phyloP scores from a whole-genome alignment of 2,113 vertebrate genomes.

The Brachypodius melanocephalos region DNA sequence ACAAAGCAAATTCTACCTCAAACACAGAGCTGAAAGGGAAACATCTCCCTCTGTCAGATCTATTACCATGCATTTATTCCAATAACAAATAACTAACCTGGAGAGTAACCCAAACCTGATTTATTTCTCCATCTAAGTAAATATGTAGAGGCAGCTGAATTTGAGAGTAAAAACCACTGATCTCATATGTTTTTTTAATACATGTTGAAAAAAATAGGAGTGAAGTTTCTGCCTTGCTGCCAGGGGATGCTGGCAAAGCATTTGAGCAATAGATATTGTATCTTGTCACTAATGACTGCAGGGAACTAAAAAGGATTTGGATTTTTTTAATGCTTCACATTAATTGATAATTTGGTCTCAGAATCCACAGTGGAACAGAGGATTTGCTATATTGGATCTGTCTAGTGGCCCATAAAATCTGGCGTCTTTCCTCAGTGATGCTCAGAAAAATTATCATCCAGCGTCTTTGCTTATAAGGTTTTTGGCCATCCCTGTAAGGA shows the following conservation, averaged over 20 bases:
- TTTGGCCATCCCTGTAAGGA: background rate
- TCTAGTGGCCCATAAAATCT: slow-evolving; percentile 52
- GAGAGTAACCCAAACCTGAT: slow-evolving; percentile 56
- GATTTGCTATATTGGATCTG: slow-evolving; percentile 59
- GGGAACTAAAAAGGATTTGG: slow-evolving; percentile 55
- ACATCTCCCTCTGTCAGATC: slow-evolving; percentile 56
- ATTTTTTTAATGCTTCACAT: slow-evolving; percentile 62
- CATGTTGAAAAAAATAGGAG: background rate
- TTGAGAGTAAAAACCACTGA: slow-evolving; percentile 48
- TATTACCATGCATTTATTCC: slow-evolving; percentile 45
- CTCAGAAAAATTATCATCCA: slow-evolving; percentile 25
- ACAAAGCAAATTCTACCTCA: slow-evolving; percentile 62
- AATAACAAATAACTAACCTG: slow-evolving; percentile 52
- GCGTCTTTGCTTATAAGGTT: background rate
- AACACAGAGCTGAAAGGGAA: slow-evolving; percentile 38
- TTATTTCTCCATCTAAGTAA: slow-evolving; percentile 55
- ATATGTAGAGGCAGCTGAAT: slow-evolving; percentile 34
- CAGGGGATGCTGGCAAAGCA: slow-evolving; percentile 38
- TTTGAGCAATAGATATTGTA: slow-evolving; percentile 47
- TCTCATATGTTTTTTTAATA: slow-evolving; percentile 46
- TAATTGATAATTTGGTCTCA: slow-evolving; percentile 66
- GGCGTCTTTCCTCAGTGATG: slow-evolving; percentile 16
- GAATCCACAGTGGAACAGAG: slow-evolving; percentile 51
- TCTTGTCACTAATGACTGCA: slow-evolving; percentile 60
- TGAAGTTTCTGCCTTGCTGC: slow-evolving; percentile 18